Conservation (phyloP, 2,797 vertebrate species). For the Pangasius djambal region DNA sequence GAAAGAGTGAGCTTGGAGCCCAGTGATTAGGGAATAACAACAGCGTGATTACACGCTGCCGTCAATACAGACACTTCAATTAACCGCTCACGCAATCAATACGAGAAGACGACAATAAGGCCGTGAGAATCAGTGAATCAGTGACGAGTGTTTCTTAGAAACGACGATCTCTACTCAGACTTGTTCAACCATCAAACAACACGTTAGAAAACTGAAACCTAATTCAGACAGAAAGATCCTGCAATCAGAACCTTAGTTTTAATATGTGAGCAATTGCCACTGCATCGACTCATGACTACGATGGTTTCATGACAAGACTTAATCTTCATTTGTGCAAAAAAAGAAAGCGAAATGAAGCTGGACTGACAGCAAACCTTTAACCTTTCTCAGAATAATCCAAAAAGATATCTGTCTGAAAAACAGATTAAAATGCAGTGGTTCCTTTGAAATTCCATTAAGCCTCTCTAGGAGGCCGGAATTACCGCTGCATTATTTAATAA, state of each 20-base stretch:
- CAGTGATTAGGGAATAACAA: slow-evolving; percentile 50
- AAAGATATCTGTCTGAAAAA: slow-evolving; percentile 17
- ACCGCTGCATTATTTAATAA: slow-evolving; percentile 43
- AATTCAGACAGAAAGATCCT: background rate
- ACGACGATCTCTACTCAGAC: background rate
- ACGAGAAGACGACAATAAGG: slow-evolving; percentile 37
- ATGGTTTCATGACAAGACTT: background rate
- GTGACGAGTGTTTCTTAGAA: background rate
- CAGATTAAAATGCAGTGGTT: slow-evolving; percentile 32
- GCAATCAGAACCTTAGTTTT: background rate
- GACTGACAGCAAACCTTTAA: background rate
- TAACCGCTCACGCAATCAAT: slow-evolving; percentile 54
- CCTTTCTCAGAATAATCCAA: slow-evolving; percentile 28
- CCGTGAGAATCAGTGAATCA: slow-evolving; percentile 45
- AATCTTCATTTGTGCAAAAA: background rate
- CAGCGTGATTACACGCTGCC: slow-evolving; percentile 45
- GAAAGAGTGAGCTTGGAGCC: slow-evolving; percentile 31
- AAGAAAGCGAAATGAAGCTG: background rate
- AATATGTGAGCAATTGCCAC: background rate
- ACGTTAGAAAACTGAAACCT: background rate
- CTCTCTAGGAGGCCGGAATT: slow-evolving; percentile 15
- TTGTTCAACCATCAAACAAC: slow-evolving; percentile 31
- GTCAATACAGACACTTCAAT: slow-evolving; percentile 54
- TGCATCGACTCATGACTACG: background rate
- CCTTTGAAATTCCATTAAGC: slow-evolving; percentile 47